Evolutionary conservation across 2,888 invertebrate species (phyloP), one percentile per base, ranked within the genome.

Genomic region (Tiliacea citrago): DNA sequence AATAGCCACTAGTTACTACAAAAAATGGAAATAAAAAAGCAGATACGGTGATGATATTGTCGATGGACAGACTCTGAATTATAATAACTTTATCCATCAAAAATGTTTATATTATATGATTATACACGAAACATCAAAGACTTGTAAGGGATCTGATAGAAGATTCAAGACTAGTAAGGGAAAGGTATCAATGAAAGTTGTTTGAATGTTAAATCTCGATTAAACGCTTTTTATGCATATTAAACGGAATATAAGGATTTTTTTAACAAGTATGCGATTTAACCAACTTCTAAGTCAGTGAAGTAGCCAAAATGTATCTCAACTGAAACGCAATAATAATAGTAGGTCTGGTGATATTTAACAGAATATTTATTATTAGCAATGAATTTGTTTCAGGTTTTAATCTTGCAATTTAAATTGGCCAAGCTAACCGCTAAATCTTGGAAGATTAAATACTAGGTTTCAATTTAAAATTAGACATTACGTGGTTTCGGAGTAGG

Each of bases 401-500:
- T 16, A 45, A 47, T 73, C 57, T 71, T 39, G 3, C 16, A 62
- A 57, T 71, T 74, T 62, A 73, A 68, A 70, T 65, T 75, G 29
- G 1, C 45, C 9, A 68, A 51, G 57, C 10, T 39, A 61, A 80
- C 58, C 63, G 53, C 60, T 55, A 73, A 53, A 49, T n/a, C 65
- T 66, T 53, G 10, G 21, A 57, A 61, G 53, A 60, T 68, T 55
- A 67, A 61, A 66, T 45, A 55, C 39, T 49, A 49, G 18, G 21
- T 69, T 53, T 35, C 18, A 47, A 58, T 68, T 75, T 86, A 75
- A 78, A 76, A 75, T 67, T 75, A 85, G 70, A 74, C 60, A 68
- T 39, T 73, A 53, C 55, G 35, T 51, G 55, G 21, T 81, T n/a
- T 75, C 39, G 42, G 53, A 65, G 39, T 51, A 39, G 49, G 49